Base-by-base conservation (phyloP, 2,888 invertebrate species). In the Sceliomorpha sp. region DNA sequence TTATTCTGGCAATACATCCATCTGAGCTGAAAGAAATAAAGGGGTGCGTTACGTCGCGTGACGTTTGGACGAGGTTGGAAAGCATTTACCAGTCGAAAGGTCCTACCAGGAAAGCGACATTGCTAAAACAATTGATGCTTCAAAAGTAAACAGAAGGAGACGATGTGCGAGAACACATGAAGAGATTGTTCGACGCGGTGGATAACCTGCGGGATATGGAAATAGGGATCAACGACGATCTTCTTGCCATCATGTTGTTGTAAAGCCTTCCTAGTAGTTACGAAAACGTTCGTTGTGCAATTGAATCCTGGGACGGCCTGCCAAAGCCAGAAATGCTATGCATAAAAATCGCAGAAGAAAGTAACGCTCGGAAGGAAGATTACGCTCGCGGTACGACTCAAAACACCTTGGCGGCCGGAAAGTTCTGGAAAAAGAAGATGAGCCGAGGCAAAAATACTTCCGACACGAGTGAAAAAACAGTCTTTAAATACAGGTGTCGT, bases 251-350 rank as follows among this genome's bases (percentile, higher is more conserved):
- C n/a, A 27, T 62, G 39, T 31, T 62, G n/a, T 26, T 66, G 7
- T 59, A 66, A 13, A 62, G 64, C 17, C 9, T 58, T n/a, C 64
- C 50, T 10, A 15, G 10, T 1, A 32, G n/a, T 10, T 69, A 32
- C 31, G 69, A 66, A 5, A 69, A 63, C 13, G 68, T 72, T 14
- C 15, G 72, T 8, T 55, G 60, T 26, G 73, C 72, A 0, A 70
- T 73, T 0, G 64, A 73, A 24, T 51, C 67, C 10, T 69, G 68
- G n/a, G 76, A 75, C 27, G 64, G 67, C 8, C 40, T 77, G 6
- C 74, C 74, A 1, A 26, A 39, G 1, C 66, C 72, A 1, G 72
- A 75, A 15, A 26, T 12, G 1, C 17, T 76, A 5, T 70, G 73
- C 9, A 50, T 72, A 5, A 75, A 75, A 34, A 60, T 72, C 5